Evolutionary conservation across 2,113 vertebrate genomes (phyloP), one percentile per base, ranked within the genome.

Genomic region (Podocnemis expansa): DNA sequence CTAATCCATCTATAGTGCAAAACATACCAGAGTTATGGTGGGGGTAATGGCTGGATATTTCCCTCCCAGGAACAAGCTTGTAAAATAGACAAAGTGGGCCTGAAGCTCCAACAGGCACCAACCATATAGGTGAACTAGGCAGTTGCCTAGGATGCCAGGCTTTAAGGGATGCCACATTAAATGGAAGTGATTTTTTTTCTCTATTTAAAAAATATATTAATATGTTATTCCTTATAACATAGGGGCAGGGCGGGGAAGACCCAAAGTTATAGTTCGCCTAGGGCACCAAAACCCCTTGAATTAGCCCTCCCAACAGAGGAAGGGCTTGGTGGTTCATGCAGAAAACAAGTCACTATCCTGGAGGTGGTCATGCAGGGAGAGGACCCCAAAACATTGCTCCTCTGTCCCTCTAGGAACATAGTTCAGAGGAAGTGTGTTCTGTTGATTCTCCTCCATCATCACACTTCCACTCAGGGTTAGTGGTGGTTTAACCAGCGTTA

Each of bases 11-110:
- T 31, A 2, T 2, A 0, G 38, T 56, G 89, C 73, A 60, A 38
- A 81, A 90, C 78, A 83, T 85, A 81, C 45, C 63, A 70, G 63
- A 10, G 17, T 70, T 38, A n/a, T 4, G 17, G n/a, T 22, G 63
- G 63, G 63, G n/a, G 17, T 67, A 67, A 78, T 88, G 5, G 25
- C 34, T 56, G 47, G 17, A 11, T 0, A 45, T 43, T 67, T 52
- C 43, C 38, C 56, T 89, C 73, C 10, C 25, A 70, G 63, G 63
- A 70, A 70, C 38, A 38, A 38, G n/a, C 63, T 76, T 31, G 78
- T 55, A 29, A 2, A 0, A 1, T 0, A 43, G 41, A 0, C 63
- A 89, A 67, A 82, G 1, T 3, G 8, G 0, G 6, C 19, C 1
- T 8, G 41, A 22, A 14, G 60, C 19, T 81, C 55, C 73, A 81